Evolutionary conservation across 1,140 invertebrate genomes (phyloP).

Genomic region (Drosophila neocordata): DNA sequence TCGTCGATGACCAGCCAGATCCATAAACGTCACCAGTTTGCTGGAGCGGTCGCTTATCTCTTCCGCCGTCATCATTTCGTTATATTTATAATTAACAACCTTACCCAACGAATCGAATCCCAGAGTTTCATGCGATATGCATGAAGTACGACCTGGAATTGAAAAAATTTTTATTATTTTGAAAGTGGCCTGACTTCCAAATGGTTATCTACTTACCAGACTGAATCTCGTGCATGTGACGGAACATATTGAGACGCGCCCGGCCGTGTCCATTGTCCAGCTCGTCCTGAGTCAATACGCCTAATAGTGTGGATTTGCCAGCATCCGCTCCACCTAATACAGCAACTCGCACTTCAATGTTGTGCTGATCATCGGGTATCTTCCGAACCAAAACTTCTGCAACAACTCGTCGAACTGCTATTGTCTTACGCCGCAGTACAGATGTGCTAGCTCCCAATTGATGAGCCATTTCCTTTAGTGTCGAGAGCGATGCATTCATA

Average conservation of each 20-base stretch:
- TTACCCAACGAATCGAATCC: slow-evolving; percentile 94
- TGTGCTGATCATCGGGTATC: slow-evolving; percentile 95
- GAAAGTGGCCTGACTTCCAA: not conserved
- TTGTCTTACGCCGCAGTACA: slow-evolving; percentile 84
- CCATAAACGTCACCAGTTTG: slow-evolving; percentile 97
- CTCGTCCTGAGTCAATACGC: slow-evolving; percentile 97
- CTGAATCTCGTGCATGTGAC: slow-evolving; percentile 98
- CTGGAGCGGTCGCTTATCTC: slow-evolving; percentile 96
- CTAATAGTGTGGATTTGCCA: slow-evolving; percentile 96
- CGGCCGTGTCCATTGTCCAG: slow-evolving; percentile 97
- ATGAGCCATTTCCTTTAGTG: slow-evolving; percentile 92
- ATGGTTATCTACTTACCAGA: slow-evolving; percentile 82
- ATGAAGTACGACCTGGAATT: slow-evolving; percentile 92
- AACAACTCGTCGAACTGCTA: slow-evolving; percentile 85
- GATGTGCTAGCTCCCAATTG: slow-evolving; percentile 92
- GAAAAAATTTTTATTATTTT: not conserved
- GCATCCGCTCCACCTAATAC: slow-evolving; percentile 97
- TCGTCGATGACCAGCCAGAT: slow-evolving; percentile 97
- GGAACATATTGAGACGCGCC: slow-evolving; percentile 96
- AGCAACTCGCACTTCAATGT: slow-evolving; percentile 94
- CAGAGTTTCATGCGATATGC: slow-evolving; percentile 97
- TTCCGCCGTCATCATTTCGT: slow-evolving; percentile 95
- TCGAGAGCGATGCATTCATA: slow-evolving; percentile 91
- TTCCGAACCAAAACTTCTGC: slow-evolving; percentile 96
- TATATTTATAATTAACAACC: slow-evolving; percentile 93